These are phyloP conservation scores for Meriones psammophilus DNA, from an alignment of 2,797 vertebrate genomes.

Conservation along the genomic window DNA sequence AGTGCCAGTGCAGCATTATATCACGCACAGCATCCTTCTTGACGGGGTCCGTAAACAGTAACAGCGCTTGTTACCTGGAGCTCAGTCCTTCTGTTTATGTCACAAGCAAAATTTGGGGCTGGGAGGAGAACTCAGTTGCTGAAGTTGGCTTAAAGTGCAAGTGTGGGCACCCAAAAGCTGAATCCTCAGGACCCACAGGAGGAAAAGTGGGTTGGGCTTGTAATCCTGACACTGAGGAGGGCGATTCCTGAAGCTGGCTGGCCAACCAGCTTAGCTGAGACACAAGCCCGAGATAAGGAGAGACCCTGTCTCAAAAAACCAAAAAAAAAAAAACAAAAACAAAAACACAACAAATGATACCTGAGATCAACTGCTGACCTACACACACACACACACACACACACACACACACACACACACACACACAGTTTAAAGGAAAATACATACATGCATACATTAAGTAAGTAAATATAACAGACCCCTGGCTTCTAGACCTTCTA, in stretches of 20 bases:
- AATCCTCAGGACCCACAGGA: too few relatives aligned
- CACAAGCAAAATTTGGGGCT: not conserved
- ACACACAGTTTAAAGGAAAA: too few relatives aligned
- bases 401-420: not conserved
- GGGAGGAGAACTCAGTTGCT: not conserved
- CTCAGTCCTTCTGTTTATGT: not conserved
- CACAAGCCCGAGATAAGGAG: not conserved
- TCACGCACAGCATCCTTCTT: not conserved
- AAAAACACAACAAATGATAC: too few relatives aligned
- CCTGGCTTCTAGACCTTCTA: not conserved
- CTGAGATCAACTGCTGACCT: not conserved
- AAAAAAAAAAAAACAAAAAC: too few relatives aligned
- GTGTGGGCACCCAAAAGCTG: not conserved
- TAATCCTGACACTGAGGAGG: not conserved
- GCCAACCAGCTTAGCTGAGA: not conserved
- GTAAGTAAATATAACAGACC: too few relatives aligned
- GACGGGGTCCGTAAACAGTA: not conserved
- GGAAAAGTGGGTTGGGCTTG: not conserved
- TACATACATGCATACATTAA: not conserved
- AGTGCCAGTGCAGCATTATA: too few relatives aligned
- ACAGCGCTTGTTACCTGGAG: not conserved
- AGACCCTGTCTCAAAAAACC: not conserved
- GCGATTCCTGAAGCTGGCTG: not conserved
- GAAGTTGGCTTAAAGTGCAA: too few relatives aligned
- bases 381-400: not conserved